These are phyloP conservation scores for Sebastes schlegelii DNA, from an alignment of 2,113 vertebrate genomes.

Conservation along the genomic window DNA sequence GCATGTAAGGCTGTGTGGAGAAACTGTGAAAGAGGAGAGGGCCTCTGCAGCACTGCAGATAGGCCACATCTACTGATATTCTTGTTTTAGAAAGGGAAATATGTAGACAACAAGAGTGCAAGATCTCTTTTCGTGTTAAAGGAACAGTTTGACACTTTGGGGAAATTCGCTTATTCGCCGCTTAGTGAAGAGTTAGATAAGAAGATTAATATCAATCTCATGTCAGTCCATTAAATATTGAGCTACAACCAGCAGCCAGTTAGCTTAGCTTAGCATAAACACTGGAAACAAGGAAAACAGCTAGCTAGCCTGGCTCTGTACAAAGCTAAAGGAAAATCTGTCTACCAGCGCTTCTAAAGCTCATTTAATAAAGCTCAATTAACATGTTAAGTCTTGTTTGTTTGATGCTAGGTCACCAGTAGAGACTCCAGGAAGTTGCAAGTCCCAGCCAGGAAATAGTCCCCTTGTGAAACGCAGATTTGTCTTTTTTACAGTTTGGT, in stretches of 20 bases:
- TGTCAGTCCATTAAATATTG: neutral
- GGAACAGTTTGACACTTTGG: conserved; percentile 10
- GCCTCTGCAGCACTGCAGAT: conserved; percentile 65
- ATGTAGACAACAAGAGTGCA: neutral
- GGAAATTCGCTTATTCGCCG: neutral
- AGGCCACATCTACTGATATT: conserved; percentile 32
- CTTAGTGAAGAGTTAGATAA: neutral
- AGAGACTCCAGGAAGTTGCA: conserved; percentile 17
- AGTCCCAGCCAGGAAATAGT: neutral
- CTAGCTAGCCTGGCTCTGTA: neutral
- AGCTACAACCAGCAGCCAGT: neutral
- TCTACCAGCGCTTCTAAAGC: neutral
- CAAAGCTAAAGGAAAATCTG: neutral
- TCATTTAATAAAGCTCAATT: neutral
- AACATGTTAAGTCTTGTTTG: neutral
- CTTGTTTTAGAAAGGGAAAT: conserved; percentile 27
- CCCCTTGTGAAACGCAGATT: neutral
- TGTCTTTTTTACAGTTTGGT: neutral
- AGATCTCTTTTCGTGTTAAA: conserved; percentile 12
- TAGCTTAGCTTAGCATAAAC: conserved; percentile 7
- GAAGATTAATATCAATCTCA: neutral
- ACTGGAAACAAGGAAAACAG: neutral
- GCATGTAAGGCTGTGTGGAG: conserved; percentile 61
- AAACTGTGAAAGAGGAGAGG: conserved; percentile 54
- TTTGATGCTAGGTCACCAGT: conserved; percentile 1